Evolutionary conservation across 2,113 vertebrate genomes (phyloP).

Genomic region (Podarcis cretensis): DNA sequence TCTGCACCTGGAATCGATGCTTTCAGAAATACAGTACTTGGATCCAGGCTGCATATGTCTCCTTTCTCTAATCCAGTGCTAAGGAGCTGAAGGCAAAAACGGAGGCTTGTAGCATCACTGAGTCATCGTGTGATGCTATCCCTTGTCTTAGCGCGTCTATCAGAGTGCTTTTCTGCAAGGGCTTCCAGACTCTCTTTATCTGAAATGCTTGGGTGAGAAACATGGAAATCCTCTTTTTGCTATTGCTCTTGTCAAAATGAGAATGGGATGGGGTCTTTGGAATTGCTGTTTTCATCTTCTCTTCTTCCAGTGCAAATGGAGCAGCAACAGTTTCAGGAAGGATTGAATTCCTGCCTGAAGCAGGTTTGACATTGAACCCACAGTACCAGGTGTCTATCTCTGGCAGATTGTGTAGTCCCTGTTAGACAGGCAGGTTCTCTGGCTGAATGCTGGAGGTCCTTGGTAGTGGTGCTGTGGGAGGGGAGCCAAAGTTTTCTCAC

Average conservation of each 20-base stretch:
- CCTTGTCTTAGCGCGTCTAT: no score
- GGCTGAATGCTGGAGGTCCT: background rate
- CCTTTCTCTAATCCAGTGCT: background rate
- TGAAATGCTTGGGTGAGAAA: no score
- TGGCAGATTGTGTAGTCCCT: background rate
- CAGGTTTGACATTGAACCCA: no score
- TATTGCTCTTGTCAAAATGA: background rate
- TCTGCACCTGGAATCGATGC: fast-evolving
- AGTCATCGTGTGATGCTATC: background rate
- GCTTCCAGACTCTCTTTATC: fast-evolving
- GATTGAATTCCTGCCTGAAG: background rate
- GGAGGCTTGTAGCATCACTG: background rate
- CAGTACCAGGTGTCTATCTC: background rate
- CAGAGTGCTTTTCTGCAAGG: background rate
- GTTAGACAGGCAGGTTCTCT: background rate
- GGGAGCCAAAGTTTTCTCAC: background rate
- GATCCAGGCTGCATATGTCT: background rate
- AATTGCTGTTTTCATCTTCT: background rate
- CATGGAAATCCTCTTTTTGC: background rate
- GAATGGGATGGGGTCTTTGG: background rate
- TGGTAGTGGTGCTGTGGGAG: background rate
- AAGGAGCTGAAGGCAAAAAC: fast-evolving
- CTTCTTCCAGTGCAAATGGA: background rate
- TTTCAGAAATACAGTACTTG: fast-evolving
- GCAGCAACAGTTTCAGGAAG: background rate